Evolutionary conservation across 2,113 vertebrate species (phyloP).

Genomic region (Campylorhamphus procurvoides): DNA sequence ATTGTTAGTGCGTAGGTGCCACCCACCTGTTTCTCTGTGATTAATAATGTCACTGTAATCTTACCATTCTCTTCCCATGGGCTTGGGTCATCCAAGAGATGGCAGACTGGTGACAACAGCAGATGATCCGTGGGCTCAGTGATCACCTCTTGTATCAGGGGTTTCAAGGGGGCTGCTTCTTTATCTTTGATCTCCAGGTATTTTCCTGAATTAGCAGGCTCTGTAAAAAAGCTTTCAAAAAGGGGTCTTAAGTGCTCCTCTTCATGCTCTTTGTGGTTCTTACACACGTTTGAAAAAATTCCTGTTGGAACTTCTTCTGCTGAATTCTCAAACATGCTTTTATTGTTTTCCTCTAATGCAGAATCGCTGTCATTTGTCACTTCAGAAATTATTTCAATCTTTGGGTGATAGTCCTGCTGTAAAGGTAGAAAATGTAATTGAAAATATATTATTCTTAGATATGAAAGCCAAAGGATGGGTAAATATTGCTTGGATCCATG

Average conservation of each 20-base stretch:
- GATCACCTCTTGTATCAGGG: conserved; percentile 68
- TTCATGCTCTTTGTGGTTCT: background rate
- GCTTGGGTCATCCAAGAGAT: background rate
- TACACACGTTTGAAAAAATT: conserved; percentile 30
- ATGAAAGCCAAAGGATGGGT: background rate
- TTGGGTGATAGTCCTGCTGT: conserved; percentile 68
- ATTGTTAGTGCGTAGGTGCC: background rate
- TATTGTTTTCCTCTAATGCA: background rate
- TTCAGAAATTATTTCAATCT: conserved; percentile 81
- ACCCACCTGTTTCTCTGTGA: background rate
- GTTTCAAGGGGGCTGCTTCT: background rate
- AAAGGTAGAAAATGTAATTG: background rate
- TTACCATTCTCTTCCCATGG: background rate
- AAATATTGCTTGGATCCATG: background rate
- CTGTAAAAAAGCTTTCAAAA: background rate
- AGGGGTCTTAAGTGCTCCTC: background rate
- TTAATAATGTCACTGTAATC: background rate
- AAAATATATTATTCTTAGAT: background rate
- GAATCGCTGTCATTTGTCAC: conserved; percentile 30
- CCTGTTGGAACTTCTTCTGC: background rate
- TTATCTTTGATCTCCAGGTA: background rate
- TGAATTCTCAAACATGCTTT: background rate
- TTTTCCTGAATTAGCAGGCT: background rate
- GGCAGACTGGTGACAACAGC: background rate
- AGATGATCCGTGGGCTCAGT: background rate